Evolutionary conservation across 2,797 vertebrate genomes (phyloP).

Genomic region (Crocidura indochinensis): DNA sequence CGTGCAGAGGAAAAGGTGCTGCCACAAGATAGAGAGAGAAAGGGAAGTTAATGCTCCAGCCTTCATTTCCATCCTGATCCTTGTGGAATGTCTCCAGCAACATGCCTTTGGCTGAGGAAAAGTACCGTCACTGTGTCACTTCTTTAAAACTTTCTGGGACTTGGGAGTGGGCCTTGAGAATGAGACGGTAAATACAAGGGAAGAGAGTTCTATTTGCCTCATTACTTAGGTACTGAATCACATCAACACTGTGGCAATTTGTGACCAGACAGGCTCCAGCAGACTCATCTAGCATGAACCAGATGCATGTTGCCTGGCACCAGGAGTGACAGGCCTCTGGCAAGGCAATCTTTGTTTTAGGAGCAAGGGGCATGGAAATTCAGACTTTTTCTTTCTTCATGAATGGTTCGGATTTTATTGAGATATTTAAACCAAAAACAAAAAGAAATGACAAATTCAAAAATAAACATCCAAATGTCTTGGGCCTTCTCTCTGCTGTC

Average conservation of each 20-base stretch:
- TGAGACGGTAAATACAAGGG: too few species aligned
- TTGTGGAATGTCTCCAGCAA: neutral
- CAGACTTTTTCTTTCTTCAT: slow-evolving; percentile 23
- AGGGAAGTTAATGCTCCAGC: neutral
- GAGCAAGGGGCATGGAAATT: neutral
- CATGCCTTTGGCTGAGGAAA: neutral
- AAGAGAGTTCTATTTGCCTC: neutral
- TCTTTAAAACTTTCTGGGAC: neutral
- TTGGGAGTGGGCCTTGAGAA: neutral
- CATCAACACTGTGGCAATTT: neutral
- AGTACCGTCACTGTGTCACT: neutral
- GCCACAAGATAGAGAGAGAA: neutral
- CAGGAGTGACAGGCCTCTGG: slow-evolving; percentile 46
- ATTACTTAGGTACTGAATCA: slow-evolving; percentile 6
- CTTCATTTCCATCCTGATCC: neutral
- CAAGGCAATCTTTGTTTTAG: neutral
- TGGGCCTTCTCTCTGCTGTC: too few species aligned
- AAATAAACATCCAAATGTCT: neutral
- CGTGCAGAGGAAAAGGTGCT: neutral
- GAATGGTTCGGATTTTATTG: slow-evolving; percentile 39
- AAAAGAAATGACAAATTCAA: neutral
- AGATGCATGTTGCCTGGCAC: slow-evolving; percentile 39
- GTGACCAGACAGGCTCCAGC: slow-evolving; percentile 52
- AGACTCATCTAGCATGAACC: slow-evolving; percentile 30
- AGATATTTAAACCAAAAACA: slow-evolving; percentile 9